Percentiles rank a stretch among this genome's conserved stretches.
Evolutionary conservation across 2,113 vertebrate genomes (phyloP).

Genomic region (Uria aalge): DNA sequence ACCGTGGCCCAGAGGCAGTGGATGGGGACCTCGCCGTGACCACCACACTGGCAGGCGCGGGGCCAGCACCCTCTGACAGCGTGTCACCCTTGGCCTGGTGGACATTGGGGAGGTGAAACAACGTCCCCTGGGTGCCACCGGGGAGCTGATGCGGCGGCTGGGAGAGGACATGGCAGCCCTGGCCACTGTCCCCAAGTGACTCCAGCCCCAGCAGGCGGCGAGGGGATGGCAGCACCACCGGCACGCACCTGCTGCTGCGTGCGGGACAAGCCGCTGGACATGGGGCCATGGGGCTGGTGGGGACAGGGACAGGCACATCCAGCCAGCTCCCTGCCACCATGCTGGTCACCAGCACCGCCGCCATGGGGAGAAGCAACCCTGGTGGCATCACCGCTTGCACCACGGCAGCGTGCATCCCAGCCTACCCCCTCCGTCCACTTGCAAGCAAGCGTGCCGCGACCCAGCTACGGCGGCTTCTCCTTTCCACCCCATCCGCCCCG

Average conservation of each 20-base stretch:
- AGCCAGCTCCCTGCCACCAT: neutral
- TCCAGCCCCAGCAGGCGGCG: neutral
- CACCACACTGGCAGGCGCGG: fast-evolving
- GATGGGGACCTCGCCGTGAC: fast-evolving
- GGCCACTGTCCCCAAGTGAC: neutral
- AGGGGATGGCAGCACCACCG: neutral
- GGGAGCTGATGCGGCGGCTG: fast-evolving
- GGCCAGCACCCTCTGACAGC: neutral
- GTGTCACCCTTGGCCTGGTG: neutral
- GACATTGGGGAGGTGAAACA: neutral
- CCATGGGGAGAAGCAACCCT: neutral
- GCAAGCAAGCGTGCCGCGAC: fast-evolving
- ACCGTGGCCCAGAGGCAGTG: fast-evolving
- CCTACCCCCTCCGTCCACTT: neutral
- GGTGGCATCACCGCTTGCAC: fast-evolving
- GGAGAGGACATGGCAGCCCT: neutral
- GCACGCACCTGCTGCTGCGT: neutral
- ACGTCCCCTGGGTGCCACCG: neutral
- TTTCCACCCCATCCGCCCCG: neutral
- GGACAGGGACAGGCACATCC: neutral
- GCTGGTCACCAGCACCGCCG: neutral
- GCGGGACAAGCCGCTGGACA: neutral
- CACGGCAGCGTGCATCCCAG: fast-evolving
- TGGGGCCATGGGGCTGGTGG: neutral
- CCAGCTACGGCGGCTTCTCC: neutral